Evolutionary conservation across 2,888 invertebrate genomes (phyloP).

Genomic region (Onthophagus sagittarius): DNA sequence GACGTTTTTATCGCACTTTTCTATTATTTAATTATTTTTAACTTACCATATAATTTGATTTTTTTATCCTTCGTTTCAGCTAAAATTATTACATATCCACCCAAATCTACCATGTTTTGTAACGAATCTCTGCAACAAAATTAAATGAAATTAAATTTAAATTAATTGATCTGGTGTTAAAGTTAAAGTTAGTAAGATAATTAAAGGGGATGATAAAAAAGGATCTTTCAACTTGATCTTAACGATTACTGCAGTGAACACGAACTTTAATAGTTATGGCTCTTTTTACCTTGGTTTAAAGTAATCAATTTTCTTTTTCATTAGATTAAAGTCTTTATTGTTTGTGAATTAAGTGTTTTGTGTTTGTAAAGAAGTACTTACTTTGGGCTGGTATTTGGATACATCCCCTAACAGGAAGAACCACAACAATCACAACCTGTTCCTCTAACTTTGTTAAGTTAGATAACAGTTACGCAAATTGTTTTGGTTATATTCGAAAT

Average conservation of each 20-base stretch:
- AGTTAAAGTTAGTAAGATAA: neutral
- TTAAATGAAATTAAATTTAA: slow-evolving; percentile 1
- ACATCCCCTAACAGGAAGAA: slow-evolving; percentile 2
- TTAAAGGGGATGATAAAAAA: too few relatives aligned
- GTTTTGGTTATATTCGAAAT: neutral
- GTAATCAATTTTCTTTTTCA: neutral
- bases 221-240: too few relatives aligned
- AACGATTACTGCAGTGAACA: too few relatives aligned
- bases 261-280: too few relatives aligned
- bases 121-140: slow-evolving; percentile 18
- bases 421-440: neutral
- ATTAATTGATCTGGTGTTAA: neutral
- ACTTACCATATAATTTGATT: slow-evolving; percentile 85
- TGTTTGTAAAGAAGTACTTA: neutral
- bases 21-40: neutral
- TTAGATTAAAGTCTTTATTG: neutral
- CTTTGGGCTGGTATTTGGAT: slow-evolving; percentile 11
- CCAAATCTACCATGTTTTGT: slow-evolving; percentile 74
- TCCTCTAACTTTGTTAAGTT: neutral
- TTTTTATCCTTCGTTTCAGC: slow-evolving; percentile 92
- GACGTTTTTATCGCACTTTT: neutral
- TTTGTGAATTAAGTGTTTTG: neutral
- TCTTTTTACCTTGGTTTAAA: too few relatives aligned
- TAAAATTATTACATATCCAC: slow-evolving; percentile 92
- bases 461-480: neutral